Base-by-base conservation (phyloP, 1,140 invertebrate species). In the Formica exsecta region DNA sequence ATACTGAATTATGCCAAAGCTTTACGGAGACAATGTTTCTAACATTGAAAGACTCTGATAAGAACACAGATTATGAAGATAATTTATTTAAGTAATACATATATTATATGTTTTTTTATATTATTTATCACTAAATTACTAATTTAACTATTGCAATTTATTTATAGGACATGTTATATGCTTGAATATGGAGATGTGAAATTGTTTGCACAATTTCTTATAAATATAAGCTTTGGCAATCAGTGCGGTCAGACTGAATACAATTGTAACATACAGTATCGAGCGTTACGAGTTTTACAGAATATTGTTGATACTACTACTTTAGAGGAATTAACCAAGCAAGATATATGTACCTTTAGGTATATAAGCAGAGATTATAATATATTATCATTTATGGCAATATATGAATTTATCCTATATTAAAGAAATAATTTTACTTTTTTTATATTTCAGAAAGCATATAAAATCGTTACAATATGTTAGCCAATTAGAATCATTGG, bases 401-500 rank as follows among this genome's bases (percentile, higher is more conserved):
- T 57, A 57, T 57, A 57, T 71, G 32, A 7, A 73, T 73, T 38
- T 59, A 22, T 51, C 11, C 32, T 19, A 13, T 36, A 5, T 16
- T 59, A 48, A 61, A 57, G 36, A 4, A 16, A 64, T 80, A 59
- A 51, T 85, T 64, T 65, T 1, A 25, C 1, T 44, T 44, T 44
- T 73, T 75, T 36, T 16, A n/a, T 83, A 76, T 88, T 91, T 74
- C 85, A 95, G 95, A 62, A 86, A 92, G 51, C 90, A 93, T 22
- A 92, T 94, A 85, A 92, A 93, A 80, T 89, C 89, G 29, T 86
- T 95, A 48, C 86, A 92, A 54, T 95, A 95, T 70, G 64, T 95
- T 29, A 92, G 89, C n/a, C 94, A 94, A 89, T 80, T 95, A 11
- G 94, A 95, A 89, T 91, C 86, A n/a, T 88, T 95, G n/a, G 95